Evolutionary conservation across 2,113 vertebrate genomes (phyloP).

Genomic region (Petromus typicus): DNA sequence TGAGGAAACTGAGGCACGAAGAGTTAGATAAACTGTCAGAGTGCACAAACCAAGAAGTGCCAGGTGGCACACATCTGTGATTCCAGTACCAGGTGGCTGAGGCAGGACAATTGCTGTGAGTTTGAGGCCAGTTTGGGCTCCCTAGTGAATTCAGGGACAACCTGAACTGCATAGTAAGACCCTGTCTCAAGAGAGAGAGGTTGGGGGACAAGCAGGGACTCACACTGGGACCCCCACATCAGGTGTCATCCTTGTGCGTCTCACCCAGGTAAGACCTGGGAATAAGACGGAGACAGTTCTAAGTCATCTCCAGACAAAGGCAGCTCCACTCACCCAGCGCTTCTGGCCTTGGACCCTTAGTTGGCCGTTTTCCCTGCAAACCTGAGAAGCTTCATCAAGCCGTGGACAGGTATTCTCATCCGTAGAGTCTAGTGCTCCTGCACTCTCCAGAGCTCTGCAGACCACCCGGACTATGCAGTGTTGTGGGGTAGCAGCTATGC

Average conservation of each 20-base stretch:
- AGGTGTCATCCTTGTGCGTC: background rate
- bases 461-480: background rate
- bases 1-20: constrained; percentile 28
- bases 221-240: background rate
- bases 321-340: background rate
- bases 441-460: background rate
- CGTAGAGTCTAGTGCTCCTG: no score
- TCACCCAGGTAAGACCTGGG: background rate
- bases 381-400: background rate
- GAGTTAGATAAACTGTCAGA: background rate
- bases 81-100: background rate
- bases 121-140: background rate
- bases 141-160: background rate
- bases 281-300: background rate
- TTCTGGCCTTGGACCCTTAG: background rate
- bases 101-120: background rate
- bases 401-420: no score
- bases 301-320: background rate
- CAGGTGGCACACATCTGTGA: background rate
- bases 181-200: background rate
- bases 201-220: background rate
- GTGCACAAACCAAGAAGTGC: background rate
- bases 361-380: background rate
- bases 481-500: background rate
- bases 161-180: background rate